Evolutionary conservation across 2,888 invertebrate species (phyloP).

Genomic region (Notocelia uddmanniana): DNA sequence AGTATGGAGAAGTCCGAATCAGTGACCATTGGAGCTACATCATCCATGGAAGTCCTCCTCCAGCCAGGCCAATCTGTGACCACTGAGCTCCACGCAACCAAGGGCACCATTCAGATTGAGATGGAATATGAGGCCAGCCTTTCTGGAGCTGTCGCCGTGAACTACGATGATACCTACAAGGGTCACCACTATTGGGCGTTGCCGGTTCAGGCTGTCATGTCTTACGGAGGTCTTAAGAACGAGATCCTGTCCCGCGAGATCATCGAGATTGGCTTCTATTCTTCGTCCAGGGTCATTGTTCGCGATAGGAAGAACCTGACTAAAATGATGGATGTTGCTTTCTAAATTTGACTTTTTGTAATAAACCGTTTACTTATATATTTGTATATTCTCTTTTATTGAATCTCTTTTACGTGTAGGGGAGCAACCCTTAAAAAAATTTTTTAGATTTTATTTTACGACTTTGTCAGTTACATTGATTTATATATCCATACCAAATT

Average conservation of each 20-base stretch:
- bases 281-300: conserved; percentile 28
- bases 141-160: conserved; percentile 51
- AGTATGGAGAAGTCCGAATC: conserved; percentile 35
- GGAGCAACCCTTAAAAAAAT: no score
- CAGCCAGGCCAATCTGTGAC: conserved; percentile 55
- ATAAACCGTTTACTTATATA: conserved; percentile 24
- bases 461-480: no score
- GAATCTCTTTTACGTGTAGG: no score
- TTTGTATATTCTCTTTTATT: conserved; percentile 11
- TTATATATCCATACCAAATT: no score
- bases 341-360: conserved; percentile 2
- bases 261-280: conserved; percentile 42
- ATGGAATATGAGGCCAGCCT: conserved; percentile 51
- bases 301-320: conserved; percentile 16
- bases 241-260: conserved; percentile 29
- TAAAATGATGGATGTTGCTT: conserved; percentile 18
- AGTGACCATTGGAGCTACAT: conserved; percentile 50
- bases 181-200: conserved; percentile 55
- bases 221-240: conserved; percentile 44
- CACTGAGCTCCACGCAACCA: conserved; percentile 55
- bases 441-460: no score
- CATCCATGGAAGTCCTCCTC: conserved; percentile 51
- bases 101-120: conserved; percentile 53
- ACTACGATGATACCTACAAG: conserved; percentile 48
- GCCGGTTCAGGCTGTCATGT: conserved; percentile 50